phyloP scores from a whole-genome alignment of 2,797 vertebrate genomes.

The Parauchenoglanis punctatus region DNA sequence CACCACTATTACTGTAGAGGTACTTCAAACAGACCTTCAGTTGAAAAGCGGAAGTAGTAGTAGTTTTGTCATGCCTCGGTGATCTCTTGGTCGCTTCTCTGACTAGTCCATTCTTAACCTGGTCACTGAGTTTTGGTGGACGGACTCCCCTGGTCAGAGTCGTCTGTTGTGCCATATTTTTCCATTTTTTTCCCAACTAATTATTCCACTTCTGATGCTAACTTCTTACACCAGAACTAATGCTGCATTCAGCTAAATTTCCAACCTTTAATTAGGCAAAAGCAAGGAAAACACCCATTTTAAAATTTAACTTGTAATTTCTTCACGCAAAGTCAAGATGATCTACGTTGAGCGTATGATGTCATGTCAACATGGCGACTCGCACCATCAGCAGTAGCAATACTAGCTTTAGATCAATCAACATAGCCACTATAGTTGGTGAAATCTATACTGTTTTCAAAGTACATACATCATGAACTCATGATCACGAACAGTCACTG shows the following conservation, averaged over 20 bases:
- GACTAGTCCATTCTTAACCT: background rate
- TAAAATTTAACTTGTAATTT: background rate
- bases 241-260: background rate
- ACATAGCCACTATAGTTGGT: background rate
- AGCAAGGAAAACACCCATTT: background rate
- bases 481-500: background rate
- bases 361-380: background rate
- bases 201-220: background rate
- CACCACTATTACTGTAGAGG: constrained; percentile 87
- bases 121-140: background rate
- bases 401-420: background rate
- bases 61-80: background rate
- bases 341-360: background rate
- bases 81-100: background rate
- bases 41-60: background rate
- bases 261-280: background rate
- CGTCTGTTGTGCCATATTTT: background rate
- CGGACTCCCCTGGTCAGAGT: background rate
- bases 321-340: background rate
- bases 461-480: background rate
- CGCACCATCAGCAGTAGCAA: background rate
- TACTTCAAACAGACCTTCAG: constrained; percentile 56
- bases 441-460: background rate
- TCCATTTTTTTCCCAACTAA: background rate
- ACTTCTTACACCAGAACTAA: background rate